These are phyloP conservation scores for Lacerta agilis DNA, from an alignment of 2,797 vertebrate species.

Conservation along the genomic window DNA sequence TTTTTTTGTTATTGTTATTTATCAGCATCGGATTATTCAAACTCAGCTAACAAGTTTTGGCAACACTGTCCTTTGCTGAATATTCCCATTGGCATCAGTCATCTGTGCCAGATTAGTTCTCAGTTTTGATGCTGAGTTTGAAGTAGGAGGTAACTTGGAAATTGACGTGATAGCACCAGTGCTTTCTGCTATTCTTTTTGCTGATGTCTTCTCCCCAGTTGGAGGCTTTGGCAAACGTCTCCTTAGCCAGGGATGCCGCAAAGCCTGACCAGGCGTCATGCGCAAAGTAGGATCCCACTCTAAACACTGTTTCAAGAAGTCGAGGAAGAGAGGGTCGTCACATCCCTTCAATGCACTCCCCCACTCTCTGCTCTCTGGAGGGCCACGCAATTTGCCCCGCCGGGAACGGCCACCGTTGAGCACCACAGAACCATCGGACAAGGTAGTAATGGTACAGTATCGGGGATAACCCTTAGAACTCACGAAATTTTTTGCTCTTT, in stretches of 20 bases:
- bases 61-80: conserved; percentile 97
- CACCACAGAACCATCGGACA: conserved; percentile 90
- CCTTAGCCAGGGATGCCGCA: conserved; percentile 95
- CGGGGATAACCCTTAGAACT: conserved; percentile 98
- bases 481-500: conserved; percentile 97
- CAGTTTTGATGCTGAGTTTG: conserved; percentile 92
- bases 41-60: conserved; percentile 98
- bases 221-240: conserved; percentile 96
- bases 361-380: conserved; percentile 94
- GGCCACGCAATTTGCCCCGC: conserved; percentile 91
- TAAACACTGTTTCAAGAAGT: conserved; percentile 98
- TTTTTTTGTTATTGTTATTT: conserved; percentile 62
- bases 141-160: conserved; percentile 94
- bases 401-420: conserved; percentile 93
- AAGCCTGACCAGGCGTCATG: conserved; percentile 94
- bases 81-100: conserved; percentile 98
- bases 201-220: conserved; percentile 85
- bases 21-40: conserved; percentile 75
- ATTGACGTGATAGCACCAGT: conserved; percentile 92
- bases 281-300: conserved; percentile 95
- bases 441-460: conserved; percentile 93
- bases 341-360: conserved; percentile 92
- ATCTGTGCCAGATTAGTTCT: conserved; percentile 97
- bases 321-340: conserved; percentile 94
- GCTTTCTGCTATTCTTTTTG: conserved; percentile 88